phyloP scores from a whole-genome alignment of 1,140 invertebrate genomes.

The Lethocerus indicus region DNA sequence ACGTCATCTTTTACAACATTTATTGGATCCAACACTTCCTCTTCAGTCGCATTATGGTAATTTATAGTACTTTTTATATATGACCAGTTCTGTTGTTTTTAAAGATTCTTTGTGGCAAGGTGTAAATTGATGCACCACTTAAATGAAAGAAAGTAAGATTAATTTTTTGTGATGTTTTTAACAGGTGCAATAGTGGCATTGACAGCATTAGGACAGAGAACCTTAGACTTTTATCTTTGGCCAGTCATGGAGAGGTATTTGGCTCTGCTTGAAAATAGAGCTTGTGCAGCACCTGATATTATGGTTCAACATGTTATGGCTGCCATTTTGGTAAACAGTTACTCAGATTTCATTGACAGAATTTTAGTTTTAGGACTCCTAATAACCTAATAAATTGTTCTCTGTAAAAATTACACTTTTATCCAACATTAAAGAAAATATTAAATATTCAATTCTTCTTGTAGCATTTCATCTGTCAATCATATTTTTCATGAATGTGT shows the following conservation, averaged over 20 bases:
- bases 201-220: constrained; percentile 12
- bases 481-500: background rate
- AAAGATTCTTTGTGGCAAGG: no score
- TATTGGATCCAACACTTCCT: constrained; percentile 12
- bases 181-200: constrained; percentile 13
- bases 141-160: no score
- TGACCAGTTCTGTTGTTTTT: no score
- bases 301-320: constrained; percentile 13
- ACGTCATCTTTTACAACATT: constrained; percentile 11
- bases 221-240: constrained; percentile 13
- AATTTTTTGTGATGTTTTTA: no score
- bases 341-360: no score
- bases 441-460: no score
- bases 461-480: no score
- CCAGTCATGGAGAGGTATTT: constrained; percentile 16
- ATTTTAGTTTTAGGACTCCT: no score
- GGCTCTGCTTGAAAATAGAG: constrained; percentile 6
- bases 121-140: no score
- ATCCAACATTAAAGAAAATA: no score
- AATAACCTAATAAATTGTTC: no score
- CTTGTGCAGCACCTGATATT: constrained; percentile 1
- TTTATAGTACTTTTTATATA: background rate
- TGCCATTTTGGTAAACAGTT: constrained; percentile 14
- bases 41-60: constrained; percentile 16
- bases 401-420: no score